Conservation (phyloP, 2,888 invertebrate species). For the Drosophila bunnanda region DNA sequence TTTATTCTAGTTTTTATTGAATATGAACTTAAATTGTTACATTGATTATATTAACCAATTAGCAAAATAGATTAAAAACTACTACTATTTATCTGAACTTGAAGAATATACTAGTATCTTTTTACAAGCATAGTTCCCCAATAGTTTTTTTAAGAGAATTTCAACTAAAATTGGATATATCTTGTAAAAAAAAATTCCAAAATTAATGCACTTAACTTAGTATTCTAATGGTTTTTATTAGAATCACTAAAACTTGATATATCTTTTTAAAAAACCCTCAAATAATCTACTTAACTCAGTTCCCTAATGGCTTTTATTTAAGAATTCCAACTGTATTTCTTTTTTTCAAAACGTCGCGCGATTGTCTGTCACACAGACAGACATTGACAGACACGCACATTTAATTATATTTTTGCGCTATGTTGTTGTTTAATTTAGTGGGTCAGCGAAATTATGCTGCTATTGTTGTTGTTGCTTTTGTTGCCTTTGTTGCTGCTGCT, state of each 20-base stretch:
- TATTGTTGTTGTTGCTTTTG: conserved; percentile 2
- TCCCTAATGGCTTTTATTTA: background rate
- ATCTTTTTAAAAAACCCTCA: background rate
- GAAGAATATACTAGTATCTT: background rate
- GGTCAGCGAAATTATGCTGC: conserved; percentile 75
- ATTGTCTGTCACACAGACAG: conserved; percentile 40
- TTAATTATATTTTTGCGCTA: conserved; percentile 68
- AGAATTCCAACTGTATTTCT: conserved; percentile 18
- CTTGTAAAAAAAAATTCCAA: no score
- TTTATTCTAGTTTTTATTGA: background rate
- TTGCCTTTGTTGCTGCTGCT: conserved; percentile 19
- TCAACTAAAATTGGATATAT: background rate
- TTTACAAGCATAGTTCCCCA: background rate
- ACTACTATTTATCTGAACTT: background rate
- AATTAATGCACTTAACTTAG: no score
- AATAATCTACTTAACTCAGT: background rate
- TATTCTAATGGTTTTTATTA: no score
- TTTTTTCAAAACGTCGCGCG: conserved; percentile 37
- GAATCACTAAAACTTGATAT: no score
- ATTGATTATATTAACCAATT: background rate
- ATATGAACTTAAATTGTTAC: background rate
- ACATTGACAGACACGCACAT: conserved; percentile 61
- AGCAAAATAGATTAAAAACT: background rate
- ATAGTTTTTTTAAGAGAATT: background rate
- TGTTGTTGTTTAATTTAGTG: conserved; percentile 65